Evolutionary conservation across 2,888 invertebrate genomes (phyloP), one percentile per base, ranked within the genome.

Genomic region (Troides aeacus): DNA sequence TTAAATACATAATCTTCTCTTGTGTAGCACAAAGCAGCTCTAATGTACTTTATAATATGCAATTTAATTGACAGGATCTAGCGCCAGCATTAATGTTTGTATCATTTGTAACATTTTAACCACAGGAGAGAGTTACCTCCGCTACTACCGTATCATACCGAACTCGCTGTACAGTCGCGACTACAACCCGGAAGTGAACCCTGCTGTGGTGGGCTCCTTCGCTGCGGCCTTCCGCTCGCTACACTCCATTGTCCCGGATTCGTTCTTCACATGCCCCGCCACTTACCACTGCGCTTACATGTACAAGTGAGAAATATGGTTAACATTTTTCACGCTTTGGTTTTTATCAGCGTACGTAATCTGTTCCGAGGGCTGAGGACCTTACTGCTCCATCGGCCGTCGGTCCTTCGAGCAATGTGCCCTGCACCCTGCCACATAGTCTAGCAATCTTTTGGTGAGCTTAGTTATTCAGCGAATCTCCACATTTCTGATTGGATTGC

Each of bases 211-310:
- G 71, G 96, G 96, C 79, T 94, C 94, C 59, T 95, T 96, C 78
- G 94, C 95, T 0, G 94, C 94, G 0, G 96, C 96, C 36, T 95
- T 95, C 84, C 90, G 96, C 80, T 95, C 94, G 80, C 94, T 96
- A 80, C 96, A 96, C 84, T 93, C 95, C 1, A 84, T 94, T 63
- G 94, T 96, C 71, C 95, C 89, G 0, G 90, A 89, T 62, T 80
- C 86, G 57, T 82, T 93, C 73, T 83, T 86, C 82, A 80, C 84
- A 6, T 90, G 91, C 36, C 88, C 91, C 0, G 78, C 80, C 8
- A 78, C 74, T 46, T 88, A 87, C 65, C 82, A 86, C 36, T 73
- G 81, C 83, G 88, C 84, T 0, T 87, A 85, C 72, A 77, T 88
- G 68, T 82, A 91, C 75, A 89, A 84, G 92, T 91, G 72, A 72